Evolutionary conservation across 2,888 invertebrate genomes (phyloP).

Genomic region (Tenthredo distinguenda): DNA sequence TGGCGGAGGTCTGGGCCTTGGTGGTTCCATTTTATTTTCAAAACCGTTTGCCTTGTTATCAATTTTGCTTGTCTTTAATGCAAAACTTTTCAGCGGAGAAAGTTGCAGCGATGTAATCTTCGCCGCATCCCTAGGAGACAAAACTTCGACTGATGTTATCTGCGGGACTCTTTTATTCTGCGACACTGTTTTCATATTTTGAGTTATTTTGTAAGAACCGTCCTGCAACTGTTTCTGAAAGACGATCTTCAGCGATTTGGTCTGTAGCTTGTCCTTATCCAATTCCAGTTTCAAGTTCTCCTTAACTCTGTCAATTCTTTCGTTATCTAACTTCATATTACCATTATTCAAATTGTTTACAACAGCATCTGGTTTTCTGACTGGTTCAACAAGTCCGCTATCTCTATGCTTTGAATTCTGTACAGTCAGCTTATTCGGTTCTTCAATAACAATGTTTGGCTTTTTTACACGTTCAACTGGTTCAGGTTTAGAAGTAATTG

Average conservation of each 20-base stretch:
- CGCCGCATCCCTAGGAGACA: constrained; percentile 65
- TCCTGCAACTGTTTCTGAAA: constrained; percentile 79
- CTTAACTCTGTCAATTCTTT: constrained; percentile 60
- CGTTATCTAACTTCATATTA: constrained; percentile 31
- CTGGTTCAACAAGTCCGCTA: constrained; percentile 48
- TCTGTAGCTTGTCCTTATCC: constrained; percentile 63
- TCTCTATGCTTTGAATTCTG: constrained; percentile 7
- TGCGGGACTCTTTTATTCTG: constrained; percentile 61
- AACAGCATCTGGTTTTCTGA: constrained; percentile 60
- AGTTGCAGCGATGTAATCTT: constrained; percentile 75
- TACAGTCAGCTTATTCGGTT: constrained; percentile 70
- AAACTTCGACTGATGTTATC: constrained; percentile 67
- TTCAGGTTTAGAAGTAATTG: constrained; percentile 82
- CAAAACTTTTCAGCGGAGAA: constrained; percentile 77
- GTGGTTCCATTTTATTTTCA: constrained; percentile 58
- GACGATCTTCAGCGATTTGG: constrained; percentile 77
- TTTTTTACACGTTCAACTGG: constrained; percentile 70
- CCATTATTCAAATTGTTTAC: constrained; percentile 15
- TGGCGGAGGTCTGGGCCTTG: constrained; percentile 66
- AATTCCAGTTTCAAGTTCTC: constrained; percentile 64
- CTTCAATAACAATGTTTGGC: constrained; percentile 67
- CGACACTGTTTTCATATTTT: constrained; percentile 66
- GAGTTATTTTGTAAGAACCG: constrained; percentile 79
- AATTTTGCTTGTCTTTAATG: constrained; percentile 70
- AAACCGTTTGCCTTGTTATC: constrained; percentile 71